Base-by-base conservation (phyloP, 2,888 invertebrate genomes). In the Anoncus sp. region DNA sequence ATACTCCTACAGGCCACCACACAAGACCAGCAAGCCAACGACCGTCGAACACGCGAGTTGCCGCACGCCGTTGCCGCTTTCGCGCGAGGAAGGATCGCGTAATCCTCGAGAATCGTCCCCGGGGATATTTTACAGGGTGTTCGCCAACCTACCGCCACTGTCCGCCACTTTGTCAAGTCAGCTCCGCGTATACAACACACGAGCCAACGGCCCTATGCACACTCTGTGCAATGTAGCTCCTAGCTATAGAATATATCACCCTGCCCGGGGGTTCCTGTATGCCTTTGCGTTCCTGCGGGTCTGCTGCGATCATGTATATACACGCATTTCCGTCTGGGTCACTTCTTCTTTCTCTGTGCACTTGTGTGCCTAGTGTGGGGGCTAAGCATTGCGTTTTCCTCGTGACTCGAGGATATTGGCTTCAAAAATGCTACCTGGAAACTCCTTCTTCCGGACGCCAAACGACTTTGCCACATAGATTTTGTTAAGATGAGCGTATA, bases 91-190 rank as follows among this genome's bases (percentile, higher is more conserved):
- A 83, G 84, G 84, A 84, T 86, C 86, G 81, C 79, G 82, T 86
- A 87, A 86, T 87, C 86, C 86, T 82, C 81, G 83, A 84, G 83
- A 86, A 87, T 85, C 85, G 85, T 85, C 85, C 81, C 84, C 69
- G 81, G 81, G 85, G 85, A 86, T 86, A 86, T 85, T 84, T 85
- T 85, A 85, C 85, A 85, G 83, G 82, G 78, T 84, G 83, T 82
- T 83, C 77, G 70, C 77, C 75, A 31, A 49, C 59, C 69, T 43
- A 20, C 66, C 55, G 53, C 77, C 45, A 59, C 78, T 81, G 73
- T 75, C 76, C 79, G 78, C 85, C 76, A 83, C 81, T 84, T 85
- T 83, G 84, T 85, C 83, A 84, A 83, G 81, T 81, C 70, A 60
- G 66, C 67, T 79, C 45, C 60, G 57, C 55, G 24, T n/a, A 59